These are phyloP conservation scores for Chamaedrilus cognettii DNA, from an alignment of 2,888 invertebrate genomes.

Conservation along the genomic window DNA sequence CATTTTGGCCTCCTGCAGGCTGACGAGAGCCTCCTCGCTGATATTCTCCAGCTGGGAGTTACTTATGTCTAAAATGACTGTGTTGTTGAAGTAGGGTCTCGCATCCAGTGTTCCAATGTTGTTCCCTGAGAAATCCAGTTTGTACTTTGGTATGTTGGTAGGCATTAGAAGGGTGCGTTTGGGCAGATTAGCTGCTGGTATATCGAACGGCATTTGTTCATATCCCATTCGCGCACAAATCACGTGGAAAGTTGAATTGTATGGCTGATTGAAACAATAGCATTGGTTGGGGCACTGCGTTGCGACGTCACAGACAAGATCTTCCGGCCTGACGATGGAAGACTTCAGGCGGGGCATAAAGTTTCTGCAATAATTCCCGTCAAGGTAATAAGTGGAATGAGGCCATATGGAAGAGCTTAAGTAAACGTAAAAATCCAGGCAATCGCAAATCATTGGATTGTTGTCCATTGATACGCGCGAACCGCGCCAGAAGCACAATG, in stretches of 20 bases:
- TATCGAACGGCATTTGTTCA: not conserved
- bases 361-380: not conserved
- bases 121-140: not conserved
- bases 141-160: not conserved
- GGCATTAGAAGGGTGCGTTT: not conserved
- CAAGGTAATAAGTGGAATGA: too few species aligned
- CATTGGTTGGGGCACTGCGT: not conserved
- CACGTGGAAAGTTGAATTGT: not conserved
- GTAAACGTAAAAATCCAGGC: not conserved
- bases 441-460: not conserved
- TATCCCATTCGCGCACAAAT: not conserved
- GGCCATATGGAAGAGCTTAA: not conserved
- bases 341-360: not conserved
- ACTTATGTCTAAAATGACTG: not conserved
- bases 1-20: not conserved
- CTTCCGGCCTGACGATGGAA: not conserved
- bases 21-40: not conserved
- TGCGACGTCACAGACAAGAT: not conserved
- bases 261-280: not conserved
- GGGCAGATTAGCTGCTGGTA: not conserved
- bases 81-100: not conserved
- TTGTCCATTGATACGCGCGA: not conserved
- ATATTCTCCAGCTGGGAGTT: not conserved
- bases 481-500: not conserved
- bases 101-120: not conserved